Conservation (phyloP, 2,888 invertebrate genomes). For the Altica lythri region DNA sequence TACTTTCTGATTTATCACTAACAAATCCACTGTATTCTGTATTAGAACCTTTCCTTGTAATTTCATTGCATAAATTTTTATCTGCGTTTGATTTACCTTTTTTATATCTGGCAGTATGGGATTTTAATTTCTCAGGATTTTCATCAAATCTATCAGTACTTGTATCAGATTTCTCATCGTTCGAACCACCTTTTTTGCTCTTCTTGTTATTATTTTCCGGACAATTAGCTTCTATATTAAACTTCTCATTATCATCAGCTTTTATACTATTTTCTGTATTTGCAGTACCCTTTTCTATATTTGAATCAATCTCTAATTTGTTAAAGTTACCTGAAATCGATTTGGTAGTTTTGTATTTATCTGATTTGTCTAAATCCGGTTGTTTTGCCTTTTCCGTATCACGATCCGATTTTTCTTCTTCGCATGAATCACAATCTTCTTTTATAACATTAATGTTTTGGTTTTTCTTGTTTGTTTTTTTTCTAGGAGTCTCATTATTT, state of each 20-base stretch:
- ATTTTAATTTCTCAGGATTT: too few species aligned
- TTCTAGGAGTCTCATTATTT: not conserved
- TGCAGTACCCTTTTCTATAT: not conserved
- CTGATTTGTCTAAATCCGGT: not conserved
- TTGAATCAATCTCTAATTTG: too few species aligned
- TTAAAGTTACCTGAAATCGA: too few species aligned
- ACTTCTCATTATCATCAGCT: constrained; percentile 6
- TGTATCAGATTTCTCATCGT: not conserved
- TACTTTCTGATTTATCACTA: not conserved
- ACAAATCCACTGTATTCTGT: not conserved
- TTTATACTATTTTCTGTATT: not conserved
- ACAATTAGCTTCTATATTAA: not conserved
- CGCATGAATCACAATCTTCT: not conserved
- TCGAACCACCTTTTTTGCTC: not conserved
- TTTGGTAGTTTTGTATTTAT: constrained; percentile 7
- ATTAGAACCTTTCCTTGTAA: not conserved
- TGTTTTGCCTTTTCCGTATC: not conserved
- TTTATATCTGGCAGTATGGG: not conserved
- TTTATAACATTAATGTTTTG: not conserved
- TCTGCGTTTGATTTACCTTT: not conserved
- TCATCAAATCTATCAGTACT: too few species aligned
- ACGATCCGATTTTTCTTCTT: not conserved
- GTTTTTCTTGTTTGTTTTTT: not conserved
- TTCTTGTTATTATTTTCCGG: too few species aligned
- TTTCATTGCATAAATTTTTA: too few species aligned